A percentile compares a stretch with the other conserved stretches of the same genome.
These are phyloP conservation scores for Ceriagrion tenellum DNA, from an alignment of 2,888 invertebrate genomes.

Conservation along the genomic window DNA sequence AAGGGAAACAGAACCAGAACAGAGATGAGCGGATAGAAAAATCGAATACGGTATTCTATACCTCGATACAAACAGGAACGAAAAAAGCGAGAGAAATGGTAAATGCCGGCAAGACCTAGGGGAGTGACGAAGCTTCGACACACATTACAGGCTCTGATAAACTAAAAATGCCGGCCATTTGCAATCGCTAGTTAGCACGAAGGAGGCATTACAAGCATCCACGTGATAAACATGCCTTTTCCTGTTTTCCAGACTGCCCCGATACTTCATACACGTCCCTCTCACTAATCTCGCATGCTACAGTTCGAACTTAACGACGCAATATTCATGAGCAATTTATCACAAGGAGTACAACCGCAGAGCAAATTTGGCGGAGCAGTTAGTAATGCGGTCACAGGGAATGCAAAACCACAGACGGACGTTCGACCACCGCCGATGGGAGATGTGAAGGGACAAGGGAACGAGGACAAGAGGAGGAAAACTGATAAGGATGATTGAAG, in stretches of 20 bases:
- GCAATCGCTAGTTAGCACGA: background rate
- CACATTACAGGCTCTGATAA: background rate
- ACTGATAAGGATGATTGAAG: background rate
- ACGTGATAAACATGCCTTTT: background rate
- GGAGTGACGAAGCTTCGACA: background rate
- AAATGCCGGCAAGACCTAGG: background rate
- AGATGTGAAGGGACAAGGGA: background rate
- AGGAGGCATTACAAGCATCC: background rate
- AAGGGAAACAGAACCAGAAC: background rate
- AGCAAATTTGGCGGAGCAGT: background rate
- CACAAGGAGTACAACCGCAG: background rate
- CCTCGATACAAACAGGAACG: background rate
- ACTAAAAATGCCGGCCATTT: background rate
- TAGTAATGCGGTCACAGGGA: background rate
- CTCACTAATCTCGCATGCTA: background rate
- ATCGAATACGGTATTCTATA: background rate
- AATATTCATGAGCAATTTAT: slow-evolving; percentile 1
- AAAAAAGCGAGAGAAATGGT: background rate
- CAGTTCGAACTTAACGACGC: background rate
- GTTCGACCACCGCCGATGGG: background rate
- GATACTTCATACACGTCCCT: background rate
- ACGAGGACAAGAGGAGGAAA: background rate
- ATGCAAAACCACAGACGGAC: background rate
- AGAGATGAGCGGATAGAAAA: too few species aligned
- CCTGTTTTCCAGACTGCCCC: background rate